Evolutionary conservation across 1,140 invertebrate species (phyloP).

Genomic region (Coelopa frigida): DNA sequence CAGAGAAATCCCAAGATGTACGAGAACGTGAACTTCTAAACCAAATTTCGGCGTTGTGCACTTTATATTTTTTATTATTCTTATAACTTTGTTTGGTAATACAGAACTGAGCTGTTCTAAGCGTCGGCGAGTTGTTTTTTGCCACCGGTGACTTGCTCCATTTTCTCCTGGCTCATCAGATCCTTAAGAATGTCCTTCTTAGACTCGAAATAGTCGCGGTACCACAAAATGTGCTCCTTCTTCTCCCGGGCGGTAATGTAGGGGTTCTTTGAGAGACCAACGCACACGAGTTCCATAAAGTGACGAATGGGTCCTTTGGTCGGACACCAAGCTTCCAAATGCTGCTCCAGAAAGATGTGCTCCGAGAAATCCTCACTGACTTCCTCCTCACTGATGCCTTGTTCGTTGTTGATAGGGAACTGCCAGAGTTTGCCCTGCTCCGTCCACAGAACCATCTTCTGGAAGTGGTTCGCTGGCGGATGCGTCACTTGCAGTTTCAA

Average conservation of each 20-base stretch:
- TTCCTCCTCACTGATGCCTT: slow-evolving; percentile 75
- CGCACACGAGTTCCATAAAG: slow-evolving; percentile 94
- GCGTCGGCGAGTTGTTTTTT: no score
- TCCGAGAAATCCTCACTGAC: slow-evolving; percentile 75
- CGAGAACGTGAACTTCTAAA: slow-evolving; percentile 23
- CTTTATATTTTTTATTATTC: not conserved
- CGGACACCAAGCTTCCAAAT: slow-evolving; percentile 84
- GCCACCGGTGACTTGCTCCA: no score
- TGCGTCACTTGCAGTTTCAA: slow-evolving; percentile 56
- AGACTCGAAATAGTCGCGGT: slow-evolving; percentile 78
- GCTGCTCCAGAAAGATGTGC: slow-evolving; percentile 86
- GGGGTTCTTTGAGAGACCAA: slow-evolving; percentile 91
- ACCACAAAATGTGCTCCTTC: slow-evolving; percentile 87
- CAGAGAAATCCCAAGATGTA: slow-evolving; percentile 40
- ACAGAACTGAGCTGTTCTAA: no score
- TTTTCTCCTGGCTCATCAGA: slow-evolving; percentile 30
- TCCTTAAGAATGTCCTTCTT: slow-evolving; percentile 64
- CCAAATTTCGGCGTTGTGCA: not conserved
- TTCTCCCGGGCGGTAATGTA: slow-evolving; percentile 84
- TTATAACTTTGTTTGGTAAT: not conserved
- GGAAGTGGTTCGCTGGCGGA: slow-evolving; percentile 80
- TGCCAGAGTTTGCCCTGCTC: slow-evolving; percentile 92
- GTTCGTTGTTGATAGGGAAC: slow-evolving; percentile 96
- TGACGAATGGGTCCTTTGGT: slow-evolving; percentile 79
- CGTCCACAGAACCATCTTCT: slow-evolving; percentile 92